Percentiles rank a stretch among this genome's conserved stretches.
These are phyloP conservation scores for Xiphophorus hellerii DNA, from an alignment of 2,113 vertebrate species.

Conservation along the genomic window DNA sequence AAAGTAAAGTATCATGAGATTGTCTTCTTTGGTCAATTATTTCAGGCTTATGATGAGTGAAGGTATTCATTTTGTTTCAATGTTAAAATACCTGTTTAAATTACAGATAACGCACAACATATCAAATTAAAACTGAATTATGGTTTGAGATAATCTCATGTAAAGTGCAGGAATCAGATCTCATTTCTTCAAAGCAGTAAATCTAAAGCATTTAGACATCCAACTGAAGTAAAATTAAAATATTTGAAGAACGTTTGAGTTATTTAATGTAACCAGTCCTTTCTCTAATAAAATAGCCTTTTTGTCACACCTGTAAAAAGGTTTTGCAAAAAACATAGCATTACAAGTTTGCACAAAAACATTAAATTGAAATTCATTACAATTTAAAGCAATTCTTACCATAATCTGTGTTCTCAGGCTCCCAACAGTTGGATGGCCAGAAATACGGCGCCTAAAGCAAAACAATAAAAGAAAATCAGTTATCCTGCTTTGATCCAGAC, in stretches of 20 bases:
- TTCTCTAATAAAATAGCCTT: too few relatives aligned
- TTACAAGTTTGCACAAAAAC: too few relatives aligned
- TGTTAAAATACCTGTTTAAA: too few relatives aligned
- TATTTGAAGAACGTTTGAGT: too few relatives aligned
- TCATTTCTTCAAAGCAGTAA: background rate
- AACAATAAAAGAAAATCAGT: background rate
- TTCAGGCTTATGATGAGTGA: background rate
- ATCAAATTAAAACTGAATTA: background rate
- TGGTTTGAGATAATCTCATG: background rate
- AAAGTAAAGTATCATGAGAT: background rate
- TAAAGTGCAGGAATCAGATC: background rate
- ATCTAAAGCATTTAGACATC: too few relatives aligned
- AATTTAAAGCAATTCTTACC: slow-evolving; percentile 49
- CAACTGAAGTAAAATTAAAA: too few relatives aligned
- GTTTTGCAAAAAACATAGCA: too few relatives aligned
- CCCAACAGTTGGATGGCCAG: slow-evolving; percentile 78
- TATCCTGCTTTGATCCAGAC: background rate
- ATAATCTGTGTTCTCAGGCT: slow-evolving; percentile 79
- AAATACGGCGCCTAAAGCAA: slow-evolving; percentile 85
- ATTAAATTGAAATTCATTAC: too few relatives aligned
- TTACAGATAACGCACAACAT: too few relatives aligned
- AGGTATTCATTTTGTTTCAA: too few relatives aligned
- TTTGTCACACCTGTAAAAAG: too few relatives aligned
- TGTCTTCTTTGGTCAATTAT: background rate
- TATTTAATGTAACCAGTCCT: too few relatives aligned